phyloP scores from a whole-genome alignment of 2,888 invertebrate species.

The Amphipoea lucens region DNA sequence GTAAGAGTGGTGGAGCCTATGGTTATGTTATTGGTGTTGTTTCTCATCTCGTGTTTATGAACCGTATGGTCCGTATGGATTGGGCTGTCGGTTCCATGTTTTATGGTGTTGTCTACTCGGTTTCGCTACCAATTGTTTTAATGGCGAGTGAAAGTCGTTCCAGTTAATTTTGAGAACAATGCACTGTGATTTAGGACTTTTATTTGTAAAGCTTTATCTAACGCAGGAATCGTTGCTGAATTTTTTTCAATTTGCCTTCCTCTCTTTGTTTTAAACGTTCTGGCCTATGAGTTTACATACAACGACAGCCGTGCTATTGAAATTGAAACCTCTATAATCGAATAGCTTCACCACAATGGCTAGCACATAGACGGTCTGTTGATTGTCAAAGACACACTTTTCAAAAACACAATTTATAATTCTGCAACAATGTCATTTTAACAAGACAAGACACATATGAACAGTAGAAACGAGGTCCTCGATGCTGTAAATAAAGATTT shows the following conservation, averaged over 20 bases:
- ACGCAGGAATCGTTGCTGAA: slow-evolving; percentile 41
- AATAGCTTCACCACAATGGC: slow-evolving; percentile 15
- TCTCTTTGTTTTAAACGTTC: slow-evolving; percentile 38
- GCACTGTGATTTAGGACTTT: slow-evolving; percentile 40
- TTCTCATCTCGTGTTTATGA: slow-evolving; percentile 44
- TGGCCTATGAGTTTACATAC: slow-evolving; percentile 14
- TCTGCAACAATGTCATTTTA: background rate
- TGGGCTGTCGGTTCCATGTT: slow-evolving; percentile 22
- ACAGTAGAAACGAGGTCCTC: background rate
- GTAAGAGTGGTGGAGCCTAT: slow-evolving; percentile 33
- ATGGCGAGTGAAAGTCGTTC: slow-evolving; percentile 64
- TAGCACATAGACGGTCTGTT: slow-evolving; percentile 1
- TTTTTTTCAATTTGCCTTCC: slow-evolving; percentile 35
- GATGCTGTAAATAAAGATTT: slow-evolving; percentile 4
- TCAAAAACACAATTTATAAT: background rate
- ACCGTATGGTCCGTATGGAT: slow-evolving; percentile 25
- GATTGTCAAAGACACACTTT: background rate
- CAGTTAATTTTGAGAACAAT: slow-evolving; percentile 63
- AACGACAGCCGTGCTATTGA: background rate
- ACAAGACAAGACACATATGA: background rate
- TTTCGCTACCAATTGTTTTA: slow-evolving; percentile 64
- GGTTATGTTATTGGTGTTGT: slow-evolving; percentile 19
- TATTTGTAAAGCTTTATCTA: slow-evolving; percentile 48
- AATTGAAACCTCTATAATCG: background rate
- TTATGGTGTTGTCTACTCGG: slow-evolving; percentile 53